Evolutionary conservation across 2,113 vertebrate genomes (phyloP).

Genomic region (Trichomycterus rosablanca): DNA sequence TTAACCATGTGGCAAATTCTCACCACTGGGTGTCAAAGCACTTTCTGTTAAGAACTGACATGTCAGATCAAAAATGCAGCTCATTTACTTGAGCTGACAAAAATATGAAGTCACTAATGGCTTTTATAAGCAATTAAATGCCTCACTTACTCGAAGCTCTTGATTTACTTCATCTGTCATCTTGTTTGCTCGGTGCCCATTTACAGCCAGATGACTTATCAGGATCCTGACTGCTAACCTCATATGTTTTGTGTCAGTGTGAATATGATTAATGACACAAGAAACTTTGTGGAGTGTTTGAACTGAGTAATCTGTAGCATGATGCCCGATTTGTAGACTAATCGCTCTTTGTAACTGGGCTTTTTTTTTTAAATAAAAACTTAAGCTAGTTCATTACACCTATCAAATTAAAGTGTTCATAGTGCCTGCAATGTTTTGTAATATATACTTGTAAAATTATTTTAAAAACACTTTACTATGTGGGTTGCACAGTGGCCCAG

Average conservation of each 20-base stretch:
- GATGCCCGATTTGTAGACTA: slow-evolving; percentile 51
- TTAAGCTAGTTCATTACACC: too few species aligned
- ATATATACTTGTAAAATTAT: too few species aligned
- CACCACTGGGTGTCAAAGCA: slow-evolving; percentile 38
- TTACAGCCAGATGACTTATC: slow-evolving; percentile 49
- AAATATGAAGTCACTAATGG: slow-evolving; percentile 50
- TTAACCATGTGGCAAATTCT: slow-evolving; percentile 25
- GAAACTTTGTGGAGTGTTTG: slow-evolving; percentile 51
- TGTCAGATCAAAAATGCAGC: slow-evolving; percentile 54
- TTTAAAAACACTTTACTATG: too few species aligned
- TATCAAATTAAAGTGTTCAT: too few species aligned
- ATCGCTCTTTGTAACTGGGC: slow-evolving; percentile 44
- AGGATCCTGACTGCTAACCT: slow-evolving; percentile 44
- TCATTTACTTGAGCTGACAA: slow-evolving; percentile 55
- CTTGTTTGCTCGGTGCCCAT: slow-evolving; percentile 47
- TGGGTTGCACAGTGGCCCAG: too few species aligned
- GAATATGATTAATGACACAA: slow-evolving; percentile 51
- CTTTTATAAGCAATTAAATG: slow-evolving; percentile 58
- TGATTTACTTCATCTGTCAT: slow-evolving; percentile 61
- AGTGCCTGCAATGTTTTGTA: too few species aligned
- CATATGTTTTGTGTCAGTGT: slow-evolving; percentile 59
- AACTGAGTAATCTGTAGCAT: slow-evolving; percentile 50
- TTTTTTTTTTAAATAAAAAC: slow-evolving; percentile 47
- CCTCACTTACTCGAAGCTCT: slow-evolving; percentile 54
- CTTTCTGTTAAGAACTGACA: too few species aligned